A percentile compares a stretch with the other conserved stretches of the same genome.
These are phyloP conservation scores for Trematomus bernacchii DNA, from an alignment of 2,797 vertebrate genomes.

Conservation along the genomic window DNA sequence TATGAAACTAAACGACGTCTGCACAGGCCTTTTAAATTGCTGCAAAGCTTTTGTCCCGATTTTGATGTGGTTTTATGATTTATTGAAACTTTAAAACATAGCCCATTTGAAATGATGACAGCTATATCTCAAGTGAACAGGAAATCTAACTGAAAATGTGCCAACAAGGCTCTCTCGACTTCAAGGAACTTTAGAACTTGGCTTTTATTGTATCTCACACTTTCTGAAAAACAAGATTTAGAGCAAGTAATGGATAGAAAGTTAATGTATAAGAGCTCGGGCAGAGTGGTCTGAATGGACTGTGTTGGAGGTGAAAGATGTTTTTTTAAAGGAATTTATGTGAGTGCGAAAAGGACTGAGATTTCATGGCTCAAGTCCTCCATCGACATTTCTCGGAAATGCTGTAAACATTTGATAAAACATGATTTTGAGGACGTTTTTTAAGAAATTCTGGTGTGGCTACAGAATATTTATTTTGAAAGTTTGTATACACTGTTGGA, in stretches of 20 bases:
- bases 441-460: constrained; percentile 33
- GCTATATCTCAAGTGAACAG: not conserved
- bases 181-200: not conserved
- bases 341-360: not conserved
- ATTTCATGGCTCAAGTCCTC: constrained; percentile 18
- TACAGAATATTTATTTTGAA: constrained; percentile 9
- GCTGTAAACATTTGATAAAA: constrained; percentile 28
- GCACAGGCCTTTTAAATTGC: not conserved
- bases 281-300: constrained; percentile 24
- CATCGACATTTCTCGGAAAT: constrained; percentile 13
- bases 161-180: constrained; percentile 25
- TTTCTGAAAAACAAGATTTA: constrained; percentile 30
- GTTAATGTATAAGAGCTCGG: constrained; percentile 3
- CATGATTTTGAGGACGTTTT: constrained; percentile 24
- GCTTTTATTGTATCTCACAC: constrained; percentile 31
- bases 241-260: constrained; percentile 27
- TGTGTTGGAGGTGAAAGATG: constrained; percentile 13
- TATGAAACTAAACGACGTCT: not conserved
- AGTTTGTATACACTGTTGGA: constrained; percentile 22
- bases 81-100: constrained; percentile 1
- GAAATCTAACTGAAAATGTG: constrained; percentile 8
- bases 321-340: constrained; percentile 5
- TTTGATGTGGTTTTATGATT: not conserved
- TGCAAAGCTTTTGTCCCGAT: not conserved
- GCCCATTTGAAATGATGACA: not conserved